Evolutionary conservation across 1,140 invertebrate species (phyloP).

Genomic region (Sesamia nonagrioides): DNA sequence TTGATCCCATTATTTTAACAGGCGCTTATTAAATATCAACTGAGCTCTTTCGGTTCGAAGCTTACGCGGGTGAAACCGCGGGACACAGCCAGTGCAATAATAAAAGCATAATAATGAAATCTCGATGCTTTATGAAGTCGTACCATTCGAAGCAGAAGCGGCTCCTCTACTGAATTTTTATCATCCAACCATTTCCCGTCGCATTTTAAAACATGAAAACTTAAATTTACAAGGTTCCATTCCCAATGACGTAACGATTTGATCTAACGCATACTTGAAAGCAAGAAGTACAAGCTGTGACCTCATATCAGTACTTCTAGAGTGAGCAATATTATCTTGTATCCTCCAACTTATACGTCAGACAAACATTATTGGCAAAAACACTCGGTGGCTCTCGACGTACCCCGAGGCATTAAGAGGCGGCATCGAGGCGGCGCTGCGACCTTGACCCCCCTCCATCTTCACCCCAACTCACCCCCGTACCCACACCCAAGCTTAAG

Average conservation of each 20-base stretch:
- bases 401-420: constrained; percentile 44
- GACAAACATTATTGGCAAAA: constrained; percentile 44
- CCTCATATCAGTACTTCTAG: constrained; percentile 1
- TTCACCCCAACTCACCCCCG: background rate
- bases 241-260: background rate
- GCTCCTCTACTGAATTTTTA: too few relatives aligned
- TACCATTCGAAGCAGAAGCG: too few relatives aligned
- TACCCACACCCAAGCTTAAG: constrained; percentile 38
- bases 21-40: too few relatives aligned
- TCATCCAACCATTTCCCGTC: too few relatives aligned
- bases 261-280: background rate
- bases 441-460: constrained; percentile 45
- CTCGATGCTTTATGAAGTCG: too few relatives aligned
- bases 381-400: constrained; percentile 28
- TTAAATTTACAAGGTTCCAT: background rate
- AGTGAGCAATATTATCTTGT: background rate
- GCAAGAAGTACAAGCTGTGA: background rate
- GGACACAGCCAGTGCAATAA: too few relatives aligned
- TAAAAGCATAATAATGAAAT: too few relatives aligned
- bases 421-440: constrained; percentile 49
- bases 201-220: background rate
- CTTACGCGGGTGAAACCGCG: too few relatives aligned
- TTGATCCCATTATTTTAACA: too few relatives aligned
- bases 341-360: background rate
- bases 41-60: too few relatives aligned